These are phyloP conservation scores for Cartodere bifasciata DNA, from an alignment of 2,888 invertebrate species.

Conservation along the genomic window DNA sequence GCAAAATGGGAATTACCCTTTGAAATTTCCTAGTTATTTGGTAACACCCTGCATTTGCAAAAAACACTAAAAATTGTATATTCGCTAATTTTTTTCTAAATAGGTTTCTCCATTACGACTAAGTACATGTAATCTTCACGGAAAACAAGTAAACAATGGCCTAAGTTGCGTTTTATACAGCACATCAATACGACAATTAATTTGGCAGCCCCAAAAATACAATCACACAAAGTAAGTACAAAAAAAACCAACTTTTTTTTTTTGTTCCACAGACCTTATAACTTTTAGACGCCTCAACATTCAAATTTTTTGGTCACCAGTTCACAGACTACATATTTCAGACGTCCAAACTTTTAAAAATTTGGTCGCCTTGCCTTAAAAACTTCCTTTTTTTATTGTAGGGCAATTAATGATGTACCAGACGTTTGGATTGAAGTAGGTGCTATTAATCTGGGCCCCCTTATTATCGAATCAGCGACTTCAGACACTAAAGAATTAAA, in stretches of 20 bases:
- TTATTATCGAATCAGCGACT: slow-evolving; percentile 79
- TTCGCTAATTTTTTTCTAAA: slow-evolving; percentile 16
- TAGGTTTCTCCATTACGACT: slow-evolving; percentile 77
- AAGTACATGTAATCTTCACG: slow-evolving; percentile 90
- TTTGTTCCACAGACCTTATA: too few relatives aligned
- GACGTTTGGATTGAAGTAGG: slow-evolving; percentile 90
- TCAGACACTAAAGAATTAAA: slow-evolving; percentile 58
- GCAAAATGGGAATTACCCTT: too few relatives aligned
- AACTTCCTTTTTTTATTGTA: slow-evolving; percentile 10
- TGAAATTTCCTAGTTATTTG: too few relatives aligned
- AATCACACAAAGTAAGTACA: slow-evolving; percentile 31
- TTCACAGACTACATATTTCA: too few relatives aligned
- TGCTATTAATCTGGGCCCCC: slow-evolving; percentile 77
- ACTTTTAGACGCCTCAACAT: too few relatives aligned
- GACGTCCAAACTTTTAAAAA: background rate
- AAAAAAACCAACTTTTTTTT: too few relatives aligned
- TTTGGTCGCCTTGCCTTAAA: background rate
- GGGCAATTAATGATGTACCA: slow-evolving; percentile 32
- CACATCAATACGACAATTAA: slow-evolving; percentile 30
- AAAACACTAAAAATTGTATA: too few relatives aligned
- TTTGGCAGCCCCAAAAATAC: slow-evolving; percentile 33
- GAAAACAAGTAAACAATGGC: slow-evolving; percentile 79
- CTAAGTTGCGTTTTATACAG: slow-evolving; percentile 64
- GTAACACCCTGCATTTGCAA: too few relatives aligned
- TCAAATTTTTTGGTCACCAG: too few relatives aligned